These are phyloP conservation scores for Pegoplata infirma DNA, from an alignment of 2,888 invertebrate species.

Conservation along the genomic window DNA sequence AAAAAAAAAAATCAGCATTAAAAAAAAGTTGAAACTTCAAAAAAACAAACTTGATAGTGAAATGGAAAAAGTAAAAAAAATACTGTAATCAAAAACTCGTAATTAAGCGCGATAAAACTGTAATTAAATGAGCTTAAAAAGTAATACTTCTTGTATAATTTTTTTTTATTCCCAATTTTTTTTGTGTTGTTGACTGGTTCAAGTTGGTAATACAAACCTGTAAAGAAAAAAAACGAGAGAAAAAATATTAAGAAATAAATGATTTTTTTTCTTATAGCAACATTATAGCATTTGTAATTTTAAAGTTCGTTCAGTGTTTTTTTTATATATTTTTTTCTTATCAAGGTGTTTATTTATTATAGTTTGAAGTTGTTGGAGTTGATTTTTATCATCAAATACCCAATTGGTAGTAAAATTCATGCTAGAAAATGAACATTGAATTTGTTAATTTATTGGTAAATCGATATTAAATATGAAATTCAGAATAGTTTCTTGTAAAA, in stretches of 20 bases:
- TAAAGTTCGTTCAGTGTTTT: too few relatives aligned
- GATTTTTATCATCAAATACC: too few relatives aligned
- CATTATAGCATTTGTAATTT: slow-evolving; percentile 52
- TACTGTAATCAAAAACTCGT: slow-evolving; percentile 62
- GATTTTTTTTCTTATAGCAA: slow-evolving; percentile 42
- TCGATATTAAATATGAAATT: too few relatives aligned
- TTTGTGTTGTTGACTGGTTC: slow-evolving; percentile 6
- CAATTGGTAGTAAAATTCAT: too few relatives aligned
- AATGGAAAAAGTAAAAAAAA: neutral
- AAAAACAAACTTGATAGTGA: slow-evolving; percentile 32
- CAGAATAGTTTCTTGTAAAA: too few relatives aligned
- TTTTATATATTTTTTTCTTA: slow-evolving; percentile 44
- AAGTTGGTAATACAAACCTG: slow-evolving; percentile 57
- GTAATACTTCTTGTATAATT: slow-evolving; percentile 54
- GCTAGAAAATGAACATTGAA: too few relatives aligned
- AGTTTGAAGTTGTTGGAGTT: slow-evolving; percentile 2
- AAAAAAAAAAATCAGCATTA: neutral
- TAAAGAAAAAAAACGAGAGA: slow-evolving; percentile 54
- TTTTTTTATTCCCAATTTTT: neutral
- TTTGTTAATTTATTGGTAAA: too few relatives aligned
- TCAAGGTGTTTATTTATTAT: slow-evolving; percentile 57
- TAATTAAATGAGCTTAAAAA: slow-evolving; percentile 63
- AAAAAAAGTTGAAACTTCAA: slow-evolving; percentile 15
- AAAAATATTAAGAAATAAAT: slow-evolving; percentile 37
- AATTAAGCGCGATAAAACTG: slow-evolving; percentile 64